These are phyloP conservation scores for Bombus sibiricus DNA, from an alignment of 1,140 invertebrate genomes.

Conservation along the genomic window DNA sequence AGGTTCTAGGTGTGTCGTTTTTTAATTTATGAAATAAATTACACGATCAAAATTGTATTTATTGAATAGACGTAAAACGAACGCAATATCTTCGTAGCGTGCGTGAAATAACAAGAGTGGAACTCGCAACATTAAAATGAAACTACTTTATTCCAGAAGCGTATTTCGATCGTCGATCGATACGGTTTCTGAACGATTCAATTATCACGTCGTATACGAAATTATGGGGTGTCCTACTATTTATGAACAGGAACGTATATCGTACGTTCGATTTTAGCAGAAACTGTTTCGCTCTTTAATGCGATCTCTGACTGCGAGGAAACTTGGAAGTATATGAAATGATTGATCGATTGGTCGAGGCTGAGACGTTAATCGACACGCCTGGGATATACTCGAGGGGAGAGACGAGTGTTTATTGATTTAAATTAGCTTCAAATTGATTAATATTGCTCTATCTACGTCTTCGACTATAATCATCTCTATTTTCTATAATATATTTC, in stretches of 20 bases:
- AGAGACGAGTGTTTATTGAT: not conserved
- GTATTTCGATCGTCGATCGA: no score
- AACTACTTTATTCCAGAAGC: no score
- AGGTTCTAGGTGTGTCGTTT: no score
- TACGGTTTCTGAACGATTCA: no score
- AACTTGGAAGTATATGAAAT: not conserved
- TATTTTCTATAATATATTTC: not conserved
- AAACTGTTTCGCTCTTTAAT: not conserved
- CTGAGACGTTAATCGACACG: slow-evolving; percentile 1
- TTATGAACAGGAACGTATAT: not conserved
- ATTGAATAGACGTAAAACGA: no score
- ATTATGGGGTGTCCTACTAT: not conserved
- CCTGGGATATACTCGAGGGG: not conserved
- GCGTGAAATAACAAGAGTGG: no score
- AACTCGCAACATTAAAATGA: no score
- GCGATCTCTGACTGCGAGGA: not conserved
- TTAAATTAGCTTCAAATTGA: not conserved
- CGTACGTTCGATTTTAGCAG: not conserved
- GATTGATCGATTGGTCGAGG: slow-evolving; percentile 5
- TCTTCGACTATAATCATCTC: not conserved
- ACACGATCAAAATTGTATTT: no score
- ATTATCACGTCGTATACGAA: no score
- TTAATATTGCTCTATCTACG: not conserved
- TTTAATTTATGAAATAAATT: no score
- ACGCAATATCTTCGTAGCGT: no score